Base-by-base conservation (phyloP, 2,888 invertebrate species). In the Liopterus haemorrhoidalis region DNA sequence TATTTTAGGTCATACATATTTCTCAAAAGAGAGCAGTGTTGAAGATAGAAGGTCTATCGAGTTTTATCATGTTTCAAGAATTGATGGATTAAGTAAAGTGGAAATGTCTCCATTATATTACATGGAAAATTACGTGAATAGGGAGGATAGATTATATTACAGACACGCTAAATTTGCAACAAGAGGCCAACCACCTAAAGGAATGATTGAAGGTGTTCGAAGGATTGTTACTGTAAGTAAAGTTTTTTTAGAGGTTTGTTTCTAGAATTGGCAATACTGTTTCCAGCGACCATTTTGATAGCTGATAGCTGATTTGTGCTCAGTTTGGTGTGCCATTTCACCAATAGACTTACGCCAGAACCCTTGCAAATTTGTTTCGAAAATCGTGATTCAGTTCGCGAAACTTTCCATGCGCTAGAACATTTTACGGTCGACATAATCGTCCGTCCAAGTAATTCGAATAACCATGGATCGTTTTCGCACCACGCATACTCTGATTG, bases 51-150 rank as follows among this genome's bases (percentile, higher is more conserved):
- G 72, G 49, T 64, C 59, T 2, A 59, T 75, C 30, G 62, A 69
- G 45, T 80, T 74, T 63, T 78, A 75, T 57, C 55, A 70, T 58
- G 59, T 67, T 49, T 78, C 83, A 0, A 73, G 90, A 2, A 63
- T 81, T 4, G 90, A 92, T 61, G 83, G 85, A 3, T 70, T 91
- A 24, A 66, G 70, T 1, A 72, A 70, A 49, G 62, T 85, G 2
- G 72, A 75, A 51, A 71, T 80, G 53, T 67, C 72, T 1, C 65
- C 71, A 0, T 59, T 72, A 2, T 69, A 67, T 11, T 70, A 82
- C 37, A 68, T 70, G 2, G 77, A 82, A 51, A 62, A 74, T 48
- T 85, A 76, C 53, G 69, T 71, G 0, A 64, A 74, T 9, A 71
- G 82, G 6, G 64, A 68, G 14, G 82, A 85, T 52, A 65, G 66